Conservation (phyloP, 2,797 vertebrate species). For the Octomys mimax region DNA sequence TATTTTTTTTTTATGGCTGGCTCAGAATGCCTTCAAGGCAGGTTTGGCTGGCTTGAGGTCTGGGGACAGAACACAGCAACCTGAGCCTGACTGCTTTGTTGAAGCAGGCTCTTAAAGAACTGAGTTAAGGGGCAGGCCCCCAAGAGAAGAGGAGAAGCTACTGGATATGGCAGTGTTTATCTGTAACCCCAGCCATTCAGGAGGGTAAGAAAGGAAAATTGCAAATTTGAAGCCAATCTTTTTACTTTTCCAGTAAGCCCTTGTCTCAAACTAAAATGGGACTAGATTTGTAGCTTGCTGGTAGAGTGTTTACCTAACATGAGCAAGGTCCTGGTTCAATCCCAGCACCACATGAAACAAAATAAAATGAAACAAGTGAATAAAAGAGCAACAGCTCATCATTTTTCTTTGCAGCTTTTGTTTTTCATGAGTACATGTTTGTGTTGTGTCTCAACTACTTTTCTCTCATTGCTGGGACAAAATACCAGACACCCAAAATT, state of each 20-base stretch:
- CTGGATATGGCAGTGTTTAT: not conserved
- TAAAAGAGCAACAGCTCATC: not conserved
- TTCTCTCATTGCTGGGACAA: no score
- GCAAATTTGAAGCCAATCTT: not conserved
- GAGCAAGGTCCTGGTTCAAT: not conserved
- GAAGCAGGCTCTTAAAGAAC: no score
- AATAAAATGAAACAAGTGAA: not conserved
- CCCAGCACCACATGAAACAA: not conserved
- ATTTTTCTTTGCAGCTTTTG: not conserved
- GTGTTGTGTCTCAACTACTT: not conserved
- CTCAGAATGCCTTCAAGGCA: no score
- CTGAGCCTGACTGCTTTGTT: no score
- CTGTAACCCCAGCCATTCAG: not conserved
- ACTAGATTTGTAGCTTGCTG: not conserved
- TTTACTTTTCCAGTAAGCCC: not conserved
- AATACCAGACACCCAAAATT: no score
- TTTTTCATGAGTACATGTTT: not conserved
- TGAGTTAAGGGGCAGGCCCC: no score
- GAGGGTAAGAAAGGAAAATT: not conserved
- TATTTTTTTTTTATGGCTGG: no score
- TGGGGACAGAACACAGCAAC: no score
- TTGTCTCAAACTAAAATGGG: not conserved
- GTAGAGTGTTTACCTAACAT: not conserved
- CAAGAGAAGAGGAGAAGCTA: not conserved
- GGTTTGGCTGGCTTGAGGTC: no score